These are phyloP conservation scores for Myrmecobius fasciatus DNA, from an alignment of 2,113 vertebrate genomes.

Conservation along the genomic window DNA sequence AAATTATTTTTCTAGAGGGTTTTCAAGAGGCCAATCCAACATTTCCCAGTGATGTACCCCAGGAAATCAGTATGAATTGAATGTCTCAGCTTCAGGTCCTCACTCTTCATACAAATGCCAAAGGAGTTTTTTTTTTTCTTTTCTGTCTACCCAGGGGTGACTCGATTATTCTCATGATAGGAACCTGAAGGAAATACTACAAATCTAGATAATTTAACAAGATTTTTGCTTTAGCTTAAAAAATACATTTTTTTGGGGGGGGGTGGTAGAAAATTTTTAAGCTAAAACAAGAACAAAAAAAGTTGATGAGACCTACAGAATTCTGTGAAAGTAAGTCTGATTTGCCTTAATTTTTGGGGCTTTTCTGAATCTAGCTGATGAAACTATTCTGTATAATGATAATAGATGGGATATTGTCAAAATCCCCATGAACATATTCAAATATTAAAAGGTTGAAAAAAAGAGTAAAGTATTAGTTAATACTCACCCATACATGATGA, in stretches of 20 bases:
- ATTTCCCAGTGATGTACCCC: neutral
- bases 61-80: neutral
- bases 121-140: neutral
- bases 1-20: neutral
- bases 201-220: neutral
- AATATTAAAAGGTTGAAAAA: neutral
- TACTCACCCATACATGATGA: neutral
- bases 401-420: neutral
- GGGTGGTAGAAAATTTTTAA: neutral
- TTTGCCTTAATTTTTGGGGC: neutral
- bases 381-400: neutral
- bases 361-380: neutral
- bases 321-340: neutral
- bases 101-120: neutral
- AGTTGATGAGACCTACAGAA: neutral
- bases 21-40: neutral
- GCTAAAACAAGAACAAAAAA: neutral
- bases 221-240: neutral
- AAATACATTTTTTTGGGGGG: neutral
- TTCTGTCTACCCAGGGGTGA: neutral
- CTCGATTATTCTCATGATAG: neutral
- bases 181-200: neutral
- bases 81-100: neutral
- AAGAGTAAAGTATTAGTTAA: neutral
- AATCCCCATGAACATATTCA: neutral